Percentiles rank a stretch among this genome's conserved stretches.
These are phyloP conservation scores for Parapristionchus giblindavisi DNA, from an alignment of 2,888 invertebrate genomes.

Conservation along the genomic window DNA sequence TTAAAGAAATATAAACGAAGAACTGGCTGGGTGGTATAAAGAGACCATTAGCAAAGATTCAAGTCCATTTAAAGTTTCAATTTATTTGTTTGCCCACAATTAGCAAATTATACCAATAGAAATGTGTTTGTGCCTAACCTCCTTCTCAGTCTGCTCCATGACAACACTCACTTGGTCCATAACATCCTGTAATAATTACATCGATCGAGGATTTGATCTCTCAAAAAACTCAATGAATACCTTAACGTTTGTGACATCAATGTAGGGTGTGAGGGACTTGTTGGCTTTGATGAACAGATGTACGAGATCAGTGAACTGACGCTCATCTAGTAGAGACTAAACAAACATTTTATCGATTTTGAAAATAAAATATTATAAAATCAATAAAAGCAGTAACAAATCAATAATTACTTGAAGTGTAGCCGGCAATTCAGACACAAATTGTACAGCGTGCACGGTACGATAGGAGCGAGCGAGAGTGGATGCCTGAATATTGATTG, in stretches of 20 bases:
- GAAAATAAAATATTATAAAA: slow-evolving; percentile 12
- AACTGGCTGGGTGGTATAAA: too few relatives aligned
- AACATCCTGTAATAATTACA: not conserved
- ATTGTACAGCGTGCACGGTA: slow-evolving; percentile 65
- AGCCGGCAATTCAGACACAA: slow-evolving; percentile 64
- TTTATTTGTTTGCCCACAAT: too few relatives aligned
- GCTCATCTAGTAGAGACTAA: slow-evolving; percentile 52
- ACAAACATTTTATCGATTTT: not conserved
- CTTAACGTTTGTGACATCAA: slow-evolving; percentile 49
- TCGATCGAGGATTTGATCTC: not conserved
- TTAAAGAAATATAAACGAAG: too few relatives aligned
- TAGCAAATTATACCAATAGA: too few relatives aligned
- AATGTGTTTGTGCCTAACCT: not conserved
- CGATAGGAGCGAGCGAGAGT: slow-evolving; percentile 52
- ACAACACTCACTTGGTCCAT: not conserved
- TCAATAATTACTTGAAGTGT: slow-evolving; percentile 54
- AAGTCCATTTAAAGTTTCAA: too few relatives aligned
- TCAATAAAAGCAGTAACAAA: not conserved
- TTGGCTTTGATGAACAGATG: slow-evolving; percentile 49
- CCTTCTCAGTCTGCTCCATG: slow-evolving; percentile 16
- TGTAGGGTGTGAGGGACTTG: slow-evolving; percentile 47
- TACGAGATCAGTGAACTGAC: slow-evolving; percentile 52
- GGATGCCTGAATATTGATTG: not conserved
- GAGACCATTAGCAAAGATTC: too few relatives aligned
- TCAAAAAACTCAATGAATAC: not conserved